phyloP scores from a whole-genome alignment of 1,140 invertebrate genomes.

The Psilanteris sp. region DNA sequence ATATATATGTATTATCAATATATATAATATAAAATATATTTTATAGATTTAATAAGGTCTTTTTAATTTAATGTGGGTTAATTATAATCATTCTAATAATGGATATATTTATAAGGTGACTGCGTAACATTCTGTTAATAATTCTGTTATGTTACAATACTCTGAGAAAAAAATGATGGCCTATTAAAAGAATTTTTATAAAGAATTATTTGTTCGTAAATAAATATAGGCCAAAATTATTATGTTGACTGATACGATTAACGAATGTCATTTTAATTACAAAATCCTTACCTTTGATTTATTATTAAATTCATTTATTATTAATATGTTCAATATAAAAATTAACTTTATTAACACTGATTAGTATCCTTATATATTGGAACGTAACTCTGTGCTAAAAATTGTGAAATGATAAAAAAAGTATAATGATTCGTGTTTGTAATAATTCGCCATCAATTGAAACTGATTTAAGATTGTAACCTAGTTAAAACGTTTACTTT shows the following conservation, averaged over 20 bases:
- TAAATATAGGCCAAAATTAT: too few relatives aligned
- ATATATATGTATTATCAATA: neutral
- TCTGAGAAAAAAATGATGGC: slow-evolving; percentile 12
- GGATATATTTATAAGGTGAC: slow-evolving; percentile 15
- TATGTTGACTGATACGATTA: too few relatives aligned
- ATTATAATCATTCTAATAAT: slow-evolving; percentile 3
- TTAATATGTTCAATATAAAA: neutral
- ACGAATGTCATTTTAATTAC: too few relatives aligned
- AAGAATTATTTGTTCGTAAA: slow-evolving; percentile 23
- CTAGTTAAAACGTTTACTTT: neutral
- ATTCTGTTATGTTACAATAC: too few relatives aligned
- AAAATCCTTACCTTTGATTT: too few relatives aligned
- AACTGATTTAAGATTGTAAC: slow-evolving; percentile 11
- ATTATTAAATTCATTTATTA: too few relatives aligned
- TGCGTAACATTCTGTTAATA: slow-evolving; percentile 7
- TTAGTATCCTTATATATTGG: too few relatives aligned
- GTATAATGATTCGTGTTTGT: slow-evolving; percentile 53
- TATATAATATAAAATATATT: neutral
- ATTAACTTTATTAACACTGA: too few relatives aligned
- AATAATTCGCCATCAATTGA: slow-evolving; percentile 20
- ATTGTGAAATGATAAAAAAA: slow-evolving; percentile 36
- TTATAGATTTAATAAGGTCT: too few relatives aligned
- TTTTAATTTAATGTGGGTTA: too few relatives aligned
- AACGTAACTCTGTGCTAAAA: slow-evolving; percentile 71
- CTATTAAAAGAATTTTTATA: slow-evolving; percentile 1